Evolutionary conservation across 2,797 vertebrate genomes (phyloP).

Genomic region (Girardinus metallicus): DNA sequence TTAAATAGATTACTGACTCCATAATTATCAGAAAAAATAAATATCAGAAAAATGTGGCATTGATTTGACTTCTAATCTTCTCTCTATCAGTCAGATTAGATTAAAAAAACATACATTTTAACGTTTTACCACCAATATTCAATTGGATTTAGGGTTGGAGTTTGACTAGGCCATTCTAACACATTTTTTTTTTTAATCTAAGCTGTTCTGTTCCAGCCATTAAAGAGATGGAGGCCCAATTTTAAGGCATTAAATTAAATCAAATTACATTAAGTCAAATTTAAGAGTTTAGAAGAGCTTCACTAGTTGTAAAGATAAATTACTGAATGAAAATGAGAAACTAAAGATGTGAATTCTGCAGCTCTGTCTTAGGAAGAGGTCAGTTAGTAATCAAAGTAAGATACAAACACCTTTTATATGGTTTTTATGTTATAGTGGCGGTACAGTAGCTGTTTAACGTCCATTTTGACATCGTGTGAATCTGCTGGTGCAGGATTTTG

Average conservation of each 20-base stretch:
- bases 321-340: not conserved
- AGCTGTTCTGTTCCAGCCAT: not conserved
- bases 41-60: not conserved
- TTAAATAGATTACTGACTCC: too few species aligned
- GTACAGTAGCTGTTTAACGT: not conserved
- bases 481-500: slow-evolving; percentile 18
- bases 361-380: not conserved
- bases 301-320: not conserved
- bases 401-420: not conserved
- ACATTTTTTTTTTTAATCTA: not conserved
- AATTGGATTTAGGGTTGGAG: not conserved
- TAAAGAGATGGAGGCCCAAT: too few species aligned
- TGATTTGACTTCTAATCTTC: not conserved
- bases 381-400: not conserved
- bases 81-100: not conserved
- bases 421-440: not conserved
- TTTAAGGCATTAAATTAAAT: too few species aligned
- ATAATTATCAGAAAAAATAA: too few species aligned
- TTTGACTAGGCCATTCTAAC: not conserved
- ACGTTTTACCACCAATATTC: not conserved
- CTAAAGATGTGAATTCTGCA: not conserved
- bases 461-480: slow-evolving; percentile 2
- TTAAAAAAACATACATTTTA: not conserved
- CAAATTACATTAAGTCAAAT: too few species aligned
- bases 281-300: not conserved